These are phyloP conservation scores for Aethes cnicana DNA, from an alignment of 2,888 invertebrate species.

Conservation along the genomic window DNA sequence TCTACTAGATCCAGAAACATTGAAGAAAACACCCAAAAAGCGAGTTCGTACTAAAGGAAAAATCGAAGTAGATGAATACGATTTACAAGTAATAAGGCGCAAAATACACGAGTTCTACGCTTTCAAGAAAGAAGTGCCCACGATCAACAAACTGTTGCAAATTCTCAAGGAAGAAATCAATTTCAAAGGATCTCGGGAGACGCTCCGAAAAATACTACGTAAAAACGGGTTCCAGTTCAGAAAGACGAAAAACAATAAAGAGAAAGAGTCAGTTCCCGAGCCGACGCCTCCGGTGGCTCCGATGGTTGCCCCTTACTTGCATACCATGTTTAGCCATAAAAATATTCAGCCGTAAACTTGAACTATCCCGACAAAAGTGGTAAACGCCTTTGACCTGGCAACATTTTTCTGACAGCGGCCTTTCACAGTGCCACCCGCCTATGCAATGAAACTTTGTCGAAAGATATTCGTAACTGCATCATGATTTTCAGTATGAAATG, in stretches of 20 bases:
- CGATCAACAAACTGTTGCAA: slow-evolving; percentile 71
- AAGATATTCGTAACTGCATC: slow-evolving; percentile 18
- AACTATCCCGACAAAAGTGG: slow-evolving; percentile 4
- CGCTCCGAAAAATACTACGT: slow-evolving; percentile 68
- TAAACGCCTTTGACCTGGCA: slow-evolving; percentile 19
- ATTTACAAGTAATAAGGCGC: slow-evolving; percentile 69
- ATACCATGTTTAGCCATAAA: slow-evolving; percentile 74
- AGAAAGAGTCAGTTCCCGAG: slow-evolving; percentile 62
- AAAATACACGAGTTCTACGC: slow-evolving; percentile 77
- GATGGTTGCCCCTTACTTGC: slow-evolving; percentile 71
- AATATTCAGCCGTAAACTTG: slow-evolving; percentile 59
- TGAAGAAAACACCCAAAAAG: slow-evolving; percentile 71
- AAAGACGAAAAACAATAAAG: slow-evolving; percentile 73
- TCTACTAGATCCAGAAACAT: slow-evolving; percentile 67
- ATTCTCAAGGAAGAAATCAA: slow-evolving; percentile 74
- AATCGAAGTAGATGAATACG: slow-evolving; percentile 74
- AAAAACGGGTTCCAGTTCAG: slow-evolving; percentile 77
- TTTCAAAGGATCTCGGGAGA: slow-evolving; percentile 74
- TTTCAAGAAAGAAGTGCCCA: slow-evolving; percentile 75
- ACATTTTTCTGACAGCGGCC: slow-evolving; percentile 23
- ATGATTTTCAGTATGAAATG: too few relatives aligned
- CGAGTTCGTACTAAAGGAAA: slow-evolving; percentile 72
- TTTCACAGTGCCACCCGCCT: slow-evolving; percentile 13
- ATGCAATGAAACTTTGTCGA: slow-evolving; percentile 19
- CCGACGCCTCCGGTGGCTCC: slow-evolving; percentile 60